phyloP scores from a whole-genome alignment of 2,797 vertebrate genomes.

The Molossus molossus region DNA sequence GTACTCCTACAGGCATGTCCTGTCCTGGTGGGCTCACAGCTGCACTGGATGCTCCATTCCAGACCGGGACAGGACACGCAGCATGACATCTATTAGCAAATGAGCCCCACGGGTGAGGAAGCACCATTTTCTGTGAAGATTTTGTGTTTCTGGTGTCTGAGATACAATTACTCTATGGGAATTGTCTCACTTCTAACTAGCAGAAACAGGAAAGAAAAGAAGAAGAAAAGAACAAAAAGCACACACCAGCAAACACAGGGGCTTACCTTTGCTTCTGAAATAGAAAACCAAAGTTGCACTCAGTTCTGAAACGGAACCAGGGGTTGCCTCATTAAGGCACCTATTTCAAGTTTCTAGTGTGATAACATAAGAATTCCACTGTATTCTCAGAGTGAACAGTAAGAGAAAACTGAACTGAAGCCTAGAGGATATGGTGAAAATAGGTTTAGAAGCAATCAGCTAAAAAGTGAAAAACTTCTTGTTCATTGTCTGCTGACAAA shows the following conservation, averaged over 20 bases:
- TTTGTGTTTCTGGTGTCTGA: neutral
- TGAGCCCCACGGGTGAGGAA: constrained; percentile 40
- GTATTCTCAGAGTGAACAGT: neutral
- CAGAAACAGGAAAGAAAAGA: neutral
- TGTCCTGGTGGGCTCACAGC: neutral
- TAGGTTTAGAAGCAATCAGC: neutral
- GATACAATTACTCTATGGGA: constrained; percentile 50
- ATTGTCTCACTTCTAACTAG: constrained; percentile 50
- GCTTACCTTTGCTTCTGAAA: neutral
- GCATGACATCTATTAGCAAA: neutral
- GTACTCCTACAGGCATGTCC: neutral
- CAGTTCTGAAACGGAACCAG: neutral
- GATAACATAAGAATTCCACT: neutral
- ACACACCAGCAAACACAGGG: neutral
- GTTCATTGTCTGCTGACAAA: neutral
- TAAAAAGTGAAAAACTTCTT: neutral
- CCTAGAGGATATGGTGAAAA: neutral
- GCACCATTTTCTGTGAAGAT: neutral
- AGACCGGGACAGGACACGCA: neutral
- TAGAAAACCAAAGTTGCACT: neutral
- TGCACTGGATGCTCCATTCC: neutral
- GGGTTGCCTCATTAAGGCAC: constrained; percentile 49
- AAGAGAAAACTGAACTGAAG: neutral
- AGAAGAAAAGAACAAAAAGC: neutral
- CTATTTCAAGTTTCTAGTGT: neutral